Evolutionary conservation across 2,113 vertebrate genomes (phyloP), one percentile per base, ranked within the genome.

Genomic region (Lethenteron reissneri): DNA sequence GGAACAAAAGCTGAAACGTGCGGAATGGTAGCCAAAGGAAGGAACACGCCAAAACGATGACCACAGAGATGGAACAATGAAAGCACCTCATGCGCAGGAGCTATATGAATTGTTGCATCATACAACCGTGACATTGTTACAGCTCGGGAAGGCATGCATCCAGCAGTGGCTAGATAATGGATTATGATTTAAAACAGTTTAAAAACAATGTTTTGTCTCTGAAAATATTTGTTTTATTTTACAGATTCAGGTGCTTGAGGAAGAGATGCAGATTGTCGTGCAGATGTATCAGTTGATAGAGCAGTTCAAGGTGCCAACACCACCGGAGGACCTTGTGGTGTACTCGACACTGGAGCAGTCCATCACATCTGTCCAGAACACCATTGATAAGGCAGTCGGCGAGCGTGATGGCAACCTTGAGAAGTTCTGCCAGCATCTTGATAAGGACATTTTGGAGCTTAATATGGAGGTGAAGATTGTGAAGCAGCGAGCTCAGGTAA

Each of bases 271-370:
- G 58, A 70, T 74, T 2, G 80, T 88, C n/a, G 72, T 77, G 71
- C 76, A 84, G 73, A 85, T 92, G 84, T 87, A 88, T 76, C 78
- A 78, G 56, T 78, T 90, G 72, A 88, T 90, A 58, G 82, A 83
- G 3, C 78, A 72, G 1, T 86, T 86, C 71, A 76, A 78, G 3
- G 77, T 89, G 12, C 80, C 82, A 13, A 79, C 81, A 1, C 83
- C 85, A 8, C 81, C 84, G 4, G 85, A 88, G 71, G 88, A 90
- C 78, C 77, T 85, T 17, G 81, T 81, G 3, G 77, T 81, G 56
- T 88, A 84, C 57, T 77, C 81, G 9, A 85, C 83, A 11, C 79
- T 92, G 77, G 79, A 80, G 62, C 72, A 83, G 1, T 81, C 81
- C 56, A 77, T 87, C 12, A 21, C 69, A 56, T 76, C 79, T 1